Evolutionary conservation across 2,888 invertebrate species (phyloP).

Genomic region (Diarsia rubi): DNA sequence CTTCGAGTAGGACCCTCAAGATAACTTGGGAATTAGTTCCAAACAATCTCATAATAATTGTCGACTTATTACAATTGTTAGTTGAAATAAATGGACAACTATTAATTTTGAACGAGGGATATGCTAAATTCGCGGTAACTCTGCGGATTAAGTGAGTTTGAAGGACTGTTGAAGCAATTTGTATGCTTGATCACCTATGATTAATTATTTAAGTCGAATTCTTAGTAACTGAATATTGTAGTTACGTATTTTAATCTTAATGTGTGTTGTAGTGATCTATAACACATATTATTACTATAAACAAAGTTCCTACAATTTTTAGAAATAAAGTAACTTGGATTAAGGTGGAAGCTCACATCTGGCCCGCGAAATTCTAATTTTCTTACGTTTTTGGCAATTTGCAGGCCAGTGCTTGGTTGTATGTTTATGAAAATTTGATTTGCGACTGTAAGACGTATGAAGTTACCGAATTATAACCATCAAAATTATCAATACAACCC

Average conservation of each 20-base stretch:
- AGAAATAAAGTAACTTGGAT: not conserved
- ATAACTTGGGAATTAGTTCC: constrained; percentile 80
- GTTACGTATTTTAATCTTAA: not conserved
- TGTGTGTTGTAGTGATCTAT: not conserved
- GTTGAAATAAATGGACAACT: constrained; percentile 62
- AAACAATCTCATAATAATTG: constrained; percentile 75
- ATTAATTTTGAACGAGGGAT: constrained; percentile 38
- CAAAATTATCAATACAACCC: too few relatives aligned
- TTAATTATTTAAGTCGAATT: constrained; percentile 24
- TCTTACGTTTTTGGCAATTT: too few relatives aligned
- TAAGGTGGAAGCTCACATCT: too few relatives aligned
- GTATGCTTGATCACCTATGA: constrained; percentile 30
- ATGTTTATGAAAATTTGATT: too few relatives aligned
- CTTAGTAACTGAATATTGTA: not conserved
- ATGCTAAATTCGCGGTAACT: constrained; percentile 44
- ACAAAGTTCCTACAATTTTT: not conserved
- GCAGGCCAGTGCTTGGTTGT: too few relatives aligned
- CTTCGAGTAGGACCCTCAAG: constrained; percentile 71
- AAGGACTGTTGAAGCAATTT: constrained; percentile 33
- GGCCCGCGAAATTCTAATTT: too few relatives aligned
- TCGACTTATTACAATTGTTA: constrained; percentile 71
- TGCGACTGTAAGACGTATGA: too few relatives aligned
- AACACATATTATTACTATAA: not conserved
- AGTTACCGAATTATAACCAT: too few relatives aligned
- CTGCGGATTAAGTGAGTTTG: constrained; percentile 43